These are phyloP conservation scores for Chelmon rostratus DNA, from an alignment of 2,797 vertebrate species.

Conservation along the genomic window DNA sequence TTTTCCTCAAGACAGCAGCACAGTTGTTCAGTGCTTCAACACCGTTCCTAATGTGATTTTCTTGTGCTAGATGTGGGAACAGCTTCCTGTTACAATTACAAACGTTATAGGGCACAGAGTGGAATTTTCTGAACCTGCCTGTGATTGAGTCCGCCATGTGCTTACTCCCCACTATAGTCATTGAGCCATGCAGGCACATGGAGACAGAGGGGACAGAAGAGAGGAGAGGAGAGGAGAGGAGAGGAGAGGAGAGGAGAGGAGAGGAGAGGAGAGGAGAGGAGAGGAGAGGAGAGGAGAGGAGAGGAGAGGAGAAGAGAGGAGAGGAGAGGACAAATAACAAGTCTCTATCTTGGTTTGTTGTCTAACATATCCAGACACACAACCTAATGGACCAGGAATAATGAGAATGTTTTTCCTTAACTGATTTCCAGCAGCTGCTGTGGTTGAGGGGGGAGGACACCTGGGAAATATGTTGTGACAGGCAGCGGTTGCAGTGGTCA, in stretches of 20 bases:
- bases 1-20: slow-evolving; percentile 51
- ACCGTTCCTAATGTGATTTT: slow-evolving; percentile 49
- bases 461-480: slow-evolving; percentile 42
- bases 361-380: slow-evolving; percentile 42
- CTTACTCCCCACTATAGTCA: slow-evolving; percentile 11
- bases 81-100: slow-evolving; percentile 47
- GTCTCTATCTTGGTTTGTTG: slow-evolving; percentile 23
- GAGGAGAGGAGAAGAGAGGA: not conserved
- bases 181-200: slow-evolving; percentile 21
- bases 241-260: not conserved
- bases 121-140: slow-evolving; percentile 39
- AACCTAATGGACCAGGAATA: slow-evolving; percentile 59
- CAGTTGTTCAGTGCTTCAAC: slow-evolving; percentile 33
- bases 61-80: slow-evolving; percentile 37
- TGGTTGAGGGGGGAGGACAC: slow-evolving; percentile 9
- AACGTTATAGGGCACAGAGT: slow-evolving; percentile 40
- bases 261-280: not conserved
- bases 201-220: not conserved
- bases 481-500: slow-evolving; percentile 21
- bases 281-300: not conserved
- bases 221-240: slow-evolving; percentile 7
- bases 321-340: slow-evolving; percentile 15
- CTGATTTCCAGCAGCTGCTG: slow-evolving; percentile 41
- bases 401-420: slow-evolving; percentile 46
- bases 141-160: slow-evolving; percentile 27